Base-by-base conservation (phyloP, 2,113 vertebrate species). In the Piaya cayana region DNA sequence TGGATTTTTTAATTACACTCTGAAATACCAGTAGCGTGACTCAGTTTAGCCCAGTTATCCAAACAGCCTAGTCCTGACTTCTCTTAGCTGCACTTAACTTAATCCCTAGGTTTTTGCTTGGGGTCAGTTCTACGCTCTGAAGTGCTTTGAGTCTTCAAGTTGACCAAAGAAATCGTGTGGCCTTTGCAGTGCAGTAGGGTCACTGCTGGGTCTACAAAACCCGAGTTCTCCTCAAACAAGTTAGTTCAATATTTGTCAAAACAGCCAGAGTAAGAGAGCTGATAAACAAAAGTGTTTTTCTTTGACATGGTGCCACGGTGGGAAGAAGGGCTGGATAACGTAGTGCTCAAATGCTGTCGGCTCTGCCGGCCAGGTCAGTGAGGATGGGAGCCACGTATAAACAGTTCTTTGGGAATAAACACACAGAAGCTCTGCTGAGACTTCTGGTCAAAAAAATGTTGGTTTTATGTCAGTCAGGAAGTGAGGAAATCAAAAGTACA, bases 401-500 rank as follows among this genome's bases (percentile, higher is more conserved):
- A 91, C 49, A 85, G 22, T 32, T 84, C 59, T 42, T 53, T 0
- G 25, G 90, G 86, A 87, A 83, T 90, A 94, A 96, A 96, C 64
- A 85, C 82, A 88, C 87, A 93, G 96, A 86, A 96, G 71, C 86
- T 94, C 82, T 80, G 63, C 84, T 82, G 39, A 91, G 86, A 22
- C 58, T 93, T 84, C 39, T 55, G 64, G 68, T 67, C 86, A 67
- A 74, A 94, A 69, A 82, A 93, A 89, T 95, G 90, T 91, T 95
- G 77, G 82, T 86, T 92, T 14, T 76, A 52, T 86, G 90, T 96
- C 83, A 91, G 86, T 75, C 74, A 89, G 88, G 93, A 95, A 95
- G 76, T 91, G 80, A 89, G 88, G 93, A 94, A 96, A 87, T 96
- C 77, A 84, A 13, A 96, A 96, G 81, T 78, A 71, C 81, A 92